Evolutionary conservation across 2,888 invertebrate species (phyloP), one percentile per base, ranked within the genome.

Genomic region (Dioctria linearis): DNA sequence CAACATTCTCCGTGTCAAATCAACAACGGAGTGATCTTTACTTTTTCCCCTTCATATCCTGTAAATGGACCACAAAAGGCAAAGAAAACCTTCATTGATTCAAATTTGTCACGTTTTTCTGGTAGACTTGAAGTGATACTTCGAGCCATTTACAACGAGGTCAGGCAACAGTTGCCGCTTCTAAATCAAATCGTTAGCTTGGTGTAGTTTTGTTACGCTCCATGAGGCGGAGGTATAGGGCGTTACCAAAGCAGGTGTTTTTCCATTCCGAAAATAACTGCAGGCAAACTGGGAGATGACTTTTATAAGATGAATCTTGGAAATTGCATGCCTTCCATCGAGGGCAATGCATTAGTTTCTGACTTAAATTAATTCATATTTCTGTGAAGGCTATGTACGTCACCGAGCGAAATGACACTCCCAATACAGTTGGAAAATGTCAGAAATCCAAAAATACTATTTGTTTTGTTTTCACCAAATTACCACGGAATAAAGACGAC

Each of bases 121-220:
- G 25, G 40, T 65, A n/a, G 37, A 63, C 63, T 65, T 63, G 61
- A 11, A 39, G 61, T 11, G 61, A 63, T 11, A 2, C 8, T 11
- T n/a, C 59, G 13, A 13, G 59, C 5, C 59, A 2, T n/a, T 13
- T 13, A 11, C 2, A 49, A 9, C 42, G 9, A 8, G 42, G 65
- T n/a, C 39, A 25, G 67, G 67, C 67, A 46, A 67, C 67, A 43
- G 67, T 67, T 67, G 46, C 67, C 49, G 25, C 25, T 49, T 43
- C 46, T 13, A 67, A 67, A 67, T 67, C 46, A 67, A 67, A 67
- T 67, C 67, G 67, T 46, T 67, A 67, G 46, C 13, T 67, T 25
- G 25, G 46, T 67, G 46, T 25, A 67, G 25, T 46, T 67, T 67
- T 43, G 46, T 3, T 25, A 25, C 46, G 37, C 11, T 8, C 13